Evolutionary conservation across 2,888 invertebrate genomes (phyloP).

Genomic region (Phoronis australis): DNA sequence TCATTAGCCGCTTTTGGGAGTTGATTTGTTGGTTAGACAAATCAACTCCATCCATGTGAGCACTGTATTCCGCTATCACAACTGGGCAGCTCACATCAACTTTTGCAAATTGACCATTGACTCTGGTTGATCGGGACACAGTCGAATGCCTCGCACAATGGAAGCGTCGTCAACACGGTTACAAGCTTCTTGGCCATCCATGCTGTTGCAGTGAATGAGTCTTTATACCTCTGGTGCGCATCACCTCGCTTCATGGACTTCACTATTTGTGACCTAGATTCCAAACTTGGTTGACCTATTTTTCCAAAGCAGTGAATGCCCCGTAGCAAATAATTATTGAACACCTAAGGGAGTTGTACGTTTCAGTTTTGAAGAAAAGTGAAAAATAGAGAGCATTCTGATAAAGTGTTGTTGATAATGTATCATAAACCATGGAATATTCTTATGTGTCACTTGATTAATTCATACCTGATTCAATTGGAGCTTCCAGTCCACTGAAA

Average conservation of each 20-base stretch:
- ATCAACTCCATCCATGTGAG: slow-evolving; percentile 2
- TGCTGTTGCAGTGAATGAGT: not conserved
- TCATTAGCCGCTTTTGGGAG: slow-evolving; percentile 3
- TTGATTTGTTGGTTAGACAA: slow-evolving; percentile 2
- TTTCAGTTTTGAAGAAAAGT: too few species aligned
- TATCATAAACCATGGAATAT: too few species aligned
- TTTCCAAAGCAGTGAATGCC: too few species aligned
- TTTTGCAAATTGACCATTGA: not conserved
- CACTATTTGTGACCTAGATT: too few species aligned
- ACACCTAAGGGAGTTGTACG: too few species aligned
- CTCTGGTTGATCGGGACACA: not conserved
- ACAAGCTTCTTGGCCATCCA: not conserved
- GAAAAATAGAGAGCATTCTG: too few species aligned
- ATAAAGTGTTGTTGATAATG: too few species aligned
- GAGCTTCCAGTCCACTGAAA: too few species aligned
- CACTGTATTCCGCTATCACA: not conserved
- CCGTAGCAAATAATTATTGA: too few species aligned
- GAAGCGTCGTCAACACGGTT: not conserved
- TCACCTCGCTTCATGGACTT: slow-evolving; percentile 1
- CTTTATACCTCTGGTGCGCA: not conserved
- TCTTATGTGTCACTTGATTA: too few species aligned
- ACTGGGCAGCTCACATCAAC: not conserved
- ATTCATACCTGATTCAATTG: too few species aligned
- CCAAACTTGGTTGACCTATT: too few species aligned
- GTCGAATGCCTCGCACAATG: not conserved